phyloP scores from a whole-genome alignment of 2,113 vertebrate genomes.

The Neotoma lepida region DNA sequence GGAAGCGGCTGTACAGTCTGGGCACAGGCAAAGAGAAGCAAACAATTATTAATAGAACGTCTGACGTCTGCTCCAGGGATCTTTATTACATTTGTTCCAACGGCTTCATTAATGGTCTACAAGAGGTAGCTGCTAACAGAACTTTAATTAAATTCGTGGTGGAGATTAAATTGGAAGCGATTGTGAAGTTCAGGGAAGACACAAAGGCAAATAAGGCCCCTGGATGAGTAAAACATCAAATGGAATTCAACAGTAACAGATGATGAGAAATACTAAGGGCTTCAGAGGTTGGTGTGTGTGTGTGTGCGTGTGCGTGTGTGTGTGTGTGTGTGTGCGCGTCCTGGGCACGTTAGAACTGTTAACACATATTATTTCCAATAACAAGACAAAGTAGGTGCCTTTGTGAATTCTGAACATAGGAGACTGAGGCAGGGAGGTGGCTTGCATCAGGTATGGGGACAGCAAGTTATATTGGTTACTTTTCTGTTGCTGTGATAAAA shows the following conservation, averaged over 20 bases:
- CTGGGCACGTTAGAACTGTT: not conserved
- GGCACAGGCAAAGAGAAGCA: not conserved
- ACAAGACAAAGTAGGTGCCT: accelerated
- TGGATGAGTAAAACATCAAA: slow-evolving; percentile 32
- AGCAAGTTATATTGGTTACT: not conserved
- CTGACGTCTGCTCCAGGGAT: slow-evolving; percentile 42
- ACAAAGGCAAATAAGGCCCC: slow-evolving; percentile 2
- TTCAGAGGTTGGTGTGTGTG: not conserved
- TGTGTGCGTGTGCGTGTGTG: not conserved
- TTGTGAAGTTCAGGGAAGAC: slow-evolving; percentile 48
- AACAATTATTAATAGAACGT: slow-evolving; percentile 52
- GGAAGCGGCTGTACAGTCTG: not conserved
- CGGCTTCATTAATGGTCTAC: slow-evolving; percentile 70
- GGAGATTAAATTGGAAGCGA: slow-evolving; percentile 73
- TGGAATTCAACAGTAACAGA: not conserved
- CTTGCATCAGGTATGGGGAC: not conserved
- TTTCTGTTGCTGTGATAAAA: not conserved
- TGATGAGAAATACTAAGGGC: not conserved
- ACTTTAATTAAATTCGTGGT: slow-evolving; percentile 78
- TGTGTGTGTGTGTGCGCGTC: accelerated
- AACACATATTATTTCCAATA: not conserved
- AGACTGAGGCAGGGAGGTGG: not conserved
- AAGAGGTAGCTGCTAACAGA: slow-evolving; percentile 61
- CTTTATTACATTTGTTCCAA: slow-evolving; percentile 69
- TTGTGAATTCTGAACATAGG: not conserved